These are phyloP conservation scores for Acanthiza pusilla DNA, from an alignment of 2,797 vertebrate species.

Conservation along the genomic window DNA sequence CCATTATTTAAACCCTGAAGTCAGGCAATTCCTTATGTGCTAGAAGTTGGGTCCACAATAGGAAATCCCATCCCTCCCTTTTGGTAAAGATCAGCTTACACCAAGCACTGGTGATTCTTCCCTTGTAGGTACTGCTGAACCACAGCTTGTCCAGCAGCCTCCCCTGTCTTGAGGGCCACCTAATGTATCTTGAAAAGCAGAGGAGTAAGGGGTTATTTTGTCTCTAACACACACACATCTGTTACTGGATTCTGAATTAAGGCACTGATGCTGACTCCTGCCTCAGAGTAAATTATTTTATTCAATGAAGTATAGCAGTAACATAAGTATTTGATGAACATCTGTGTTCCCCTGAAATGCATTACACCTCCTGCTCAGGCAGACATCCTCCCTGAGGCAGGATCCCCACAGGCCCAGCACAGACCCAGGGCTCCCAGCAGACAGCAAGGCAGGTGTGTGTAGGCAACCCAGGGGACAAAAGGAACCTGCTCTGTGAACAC, in stretches of 20 bases:
- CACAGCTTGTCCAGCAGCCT: background rate
- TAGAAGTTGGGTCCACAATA: background rate
- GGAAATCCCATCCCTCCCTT: background rate
- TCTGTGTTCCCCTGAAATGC: background rate
- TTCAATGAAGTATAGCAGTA: background rate
- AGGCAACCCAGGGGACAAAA: background rate
- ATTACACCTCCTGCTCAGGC: background rate
- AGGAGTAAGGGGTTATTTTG: background rate
- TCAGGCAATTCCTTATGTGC: background rate
- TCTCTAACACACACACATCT: background rate
- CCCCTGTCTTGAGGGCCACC: background rate
- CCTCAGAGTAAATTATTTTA: background rate
- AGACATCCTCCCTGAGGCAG: background rate
- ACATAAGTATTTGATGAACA: background rate
- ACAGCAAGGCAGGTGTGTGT: accelerated
- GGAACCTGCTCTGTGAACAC: background rate
- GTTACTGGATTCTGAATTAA: background rate
- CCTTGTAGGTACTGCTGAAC: background rate
- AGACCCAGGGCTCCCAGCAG: background rate
- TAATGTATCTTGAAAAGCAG: background rate
- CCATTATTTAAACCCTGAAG: background rate
- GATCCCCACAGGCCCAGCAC: background rate
- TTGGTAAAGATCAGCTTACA: background rate
- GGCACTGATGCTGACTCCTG: background rate
- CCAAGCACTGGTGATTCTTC: background rate